phyloP scores from a whole-genome alignment of 2,113 vertebrate genomes.

The Anhinga anhinga region DNA sequence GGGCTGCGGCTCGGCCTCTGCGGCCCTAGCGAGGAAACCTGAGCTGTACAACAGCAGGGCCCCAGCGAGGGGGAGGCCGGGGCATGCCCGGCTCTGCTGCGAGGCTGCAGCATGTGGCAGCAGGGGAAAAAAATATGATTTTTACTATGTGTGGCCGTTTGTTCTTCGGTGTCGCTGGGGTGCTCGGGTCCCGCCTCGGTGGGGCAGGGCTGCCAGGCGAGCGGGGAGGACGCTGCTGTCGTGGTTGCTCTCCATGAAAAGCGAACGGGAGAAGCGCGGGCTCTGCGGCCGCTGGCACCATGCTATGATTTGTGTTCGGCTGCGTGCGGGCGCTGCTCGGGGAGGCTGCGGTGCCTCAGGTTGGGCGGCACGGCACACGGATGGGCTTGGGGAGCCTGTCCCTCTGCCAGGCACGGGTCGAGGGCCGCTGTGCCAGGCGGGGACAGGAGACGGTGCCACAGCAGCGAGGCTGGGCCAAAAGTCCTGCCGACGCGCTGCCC shows the following conservation, averaged over 20 bases:
- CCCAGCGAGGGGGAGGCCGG: background rate
- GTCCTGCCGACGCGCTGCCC: background rate
- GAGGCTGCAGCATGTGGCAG: background rate
- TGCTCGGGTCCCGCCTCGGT: rapidly evolving
- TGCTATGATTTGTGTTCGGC: rapidly evolving
- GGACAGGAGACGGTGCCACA: background rate
- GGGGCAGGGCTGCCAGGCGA: background rate
- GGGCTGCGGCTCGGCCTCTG: background rate
- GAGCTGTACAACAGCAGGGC: background rate
- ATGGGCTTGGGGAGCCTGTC: background rate
- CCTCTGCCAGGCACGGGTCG: background rate
- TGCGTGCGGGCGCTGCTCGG: background rate
- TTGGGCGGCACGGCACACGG: rapidly evolving
- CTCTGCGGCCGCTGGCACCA: background rate
- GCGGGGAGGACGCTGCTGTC: background rate
- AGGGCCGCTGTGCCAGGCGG: background rate
- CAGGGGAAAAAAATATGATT: background rate
- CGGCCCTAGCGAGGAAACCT: background rate
- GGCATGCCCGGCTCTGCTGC: background rate
- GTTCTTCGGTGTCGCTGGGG: background rate
- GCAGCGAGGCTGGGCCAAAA: background rate
- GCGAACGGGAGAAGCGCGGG: rapidly evolving
- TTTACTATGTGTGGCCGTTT: background rate
- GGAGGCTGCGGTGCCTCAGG: background rate
- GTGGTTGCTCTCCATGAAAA: rapidly evolving